Evolutionary conservation across 2,888 invertebrate species (phyloP).

Genomic region (Blera fallax): DNA sequence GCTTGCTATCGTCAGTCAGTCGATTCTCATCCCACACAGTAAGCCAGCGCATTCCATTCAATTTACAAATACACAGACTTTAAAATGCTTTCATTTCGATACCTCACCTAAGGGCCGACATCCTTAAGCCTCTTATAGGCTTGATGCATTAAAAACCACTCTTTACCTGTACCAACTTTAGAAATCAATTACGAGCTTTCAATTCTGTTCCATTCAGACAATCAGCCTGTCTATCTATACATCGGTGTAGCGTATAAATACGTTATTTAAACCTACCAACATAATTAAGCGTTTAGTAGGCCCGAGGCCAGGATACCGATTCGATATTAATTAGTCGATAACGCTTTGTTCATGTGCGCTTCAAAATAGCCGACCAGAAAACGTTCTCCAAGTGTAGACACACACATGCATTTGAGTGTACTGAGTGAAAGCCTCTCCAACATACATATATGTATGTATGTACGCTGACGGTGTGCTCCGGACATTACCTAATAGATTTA

Average conservation of each 20-base stretch:
- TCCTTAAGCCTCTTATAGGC: neutral
- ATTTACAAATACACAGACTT: neutral
- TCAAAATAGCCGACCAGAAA: slow-evolving; percentile 27
- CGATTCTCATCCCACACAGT: no score
- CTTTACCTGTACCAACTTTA: neutral
- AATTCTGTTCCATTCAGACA: neutral
- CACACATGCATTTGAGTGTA: neutral
- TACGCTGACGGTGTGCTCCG: slow-evolving; percentile 11
- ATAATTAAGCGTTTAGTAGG: slow-evolving; percentile 20
- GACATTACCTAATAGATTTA: slow-evolving; percentile 58
- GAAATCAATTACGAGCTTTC: slow-evolving; percentile 19
- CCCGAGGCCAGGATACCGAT: slow-evolving; percentile 21
- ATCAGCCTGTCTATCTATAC: neutral
- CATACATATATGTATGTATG: neutral
- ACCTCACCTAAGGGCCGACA: neutral
- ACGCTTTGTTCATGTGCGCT: slow-evolving; percentile 32
- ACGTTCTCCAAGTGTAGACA: neutral
- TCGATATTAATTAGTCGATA: slow-evolving; percentile 53
- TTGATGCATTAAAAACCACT: neutral
- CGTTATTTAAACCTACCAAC: slow-evolving; percentile 14
- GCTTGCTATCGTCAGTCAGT: no score
- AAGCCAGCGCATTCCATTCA: neutral
- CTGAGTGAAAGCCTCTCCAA: neutral
- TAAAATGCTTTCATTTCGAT: neutral
- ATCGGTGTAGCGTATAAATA: neutral